Evolutionary conservation across 2,888 invertebrate species (phyloP), one percentile per base, ranked within the genome.

Genomic region (Pelosia muscerda): DNA sequence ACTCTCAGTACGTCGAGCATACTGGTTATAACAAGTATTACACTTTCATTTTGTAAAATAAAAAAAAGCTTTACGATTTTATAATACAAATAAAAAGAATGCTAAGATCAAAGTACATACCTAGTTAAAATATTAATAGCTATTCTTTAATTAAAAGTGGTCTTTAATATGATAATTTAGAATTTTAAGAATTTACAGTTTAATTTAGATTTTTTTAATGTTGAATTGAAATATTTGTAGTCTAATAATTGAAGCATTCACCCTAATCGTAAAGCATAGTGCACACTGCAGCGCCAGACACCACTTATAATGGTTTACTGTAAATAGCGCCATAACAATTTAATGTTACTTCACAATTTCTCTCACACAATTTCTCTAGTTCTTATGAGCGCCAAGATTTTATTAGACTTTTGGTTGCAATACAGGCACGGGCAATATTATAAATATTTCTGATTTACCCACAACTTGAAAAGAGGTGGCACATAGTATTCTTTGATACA

Each of bases 251-350:
- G 55, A 72, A 65, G 26, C 72, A 15, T 76, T 78, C 70, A 76
- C 70, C 68, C 70, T 70, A 55, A 63, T 60, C 42, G 42, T 67
- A 71, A 63, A 88, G 83, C 84, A 87, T 87, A 86, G 86, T 86
- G 75, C 75, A 82, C 77, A 81, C 74, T 82, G 78, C 77, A 80
- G 80, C 85, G 85, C 85, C 82, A 90, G 90, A 88, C 88, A 75
- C 77, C 76, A 78, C 79, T 85, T 85, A 84, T 82, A 82, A 86
- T 85, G 87, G 82, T 86, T 88, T 86, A 86, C 81, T 76, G 83
- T 78, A 83, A 86, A 87, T 85, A 81, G 85, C 81, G 73, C 79
- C 73, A 84, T 89, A 88, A 89, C 86, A 85, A 83, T 90, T 86
- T 86, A 79, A 81, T 81, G 82, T 78, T 83, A 76, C 82, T 85